Evolutionary conservation across 2,113 vertebrate genomes (phyloP).

Genomic region (Oostethus manadensis): DNA sequence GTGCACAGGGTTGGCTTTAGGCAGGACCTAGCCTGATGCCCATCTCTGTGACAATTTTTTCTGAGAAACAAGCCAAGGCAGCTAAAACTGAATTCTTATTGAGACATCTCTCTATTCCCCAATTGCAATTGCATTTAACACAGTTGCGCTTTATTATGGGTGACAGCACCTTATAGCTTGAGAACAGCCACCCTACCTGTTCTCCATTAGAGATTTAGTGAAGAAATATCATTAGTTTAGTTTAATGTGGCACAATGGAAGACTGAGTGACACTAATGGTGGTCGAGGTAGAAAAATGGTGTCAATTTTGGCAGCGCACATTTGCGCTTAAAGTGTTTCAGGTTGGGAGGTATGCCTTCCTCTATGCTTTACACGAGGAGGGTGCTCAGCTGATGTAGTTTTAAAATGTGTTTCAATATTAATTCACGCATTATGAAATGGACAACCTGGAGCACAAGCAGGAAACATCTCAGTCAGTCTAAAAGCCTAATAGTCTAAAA

Average conservation of each 20-base stretch:
- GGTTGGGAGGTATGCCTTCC: conserved; percentile 49
- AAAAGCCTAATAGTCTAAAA: no score
- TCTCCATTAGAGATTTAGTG: conserved; percentile 51
- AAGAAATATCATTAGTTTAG: conserved; percentile 69
- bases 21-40: conserved; percentile 54
- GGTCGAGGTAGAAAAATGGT: conserved; percentile 62
- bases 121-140: conserved; percentile 26
- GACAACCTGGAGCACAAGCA: conserved; percentile 28
- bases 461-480: conserved; percentile 43
- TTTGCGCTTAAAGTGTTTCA: conserved; percentile 67
- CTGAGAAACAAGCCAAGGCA: background rate
- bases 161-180: conserved; percentile 39
- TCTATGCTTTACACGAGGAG: conserved; percentile 24
- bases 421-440: conserved; percentile 28
- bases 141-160: conserved; percentile 18
- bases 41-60: conserved; percentile 9
- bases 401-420: conserved; percentile 50
- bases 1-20: conserved; percentile 31
- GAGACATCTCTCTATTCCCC: background rate
- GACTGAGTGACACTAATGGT: conserved; percentile 73
- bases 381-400: conserved; percentile 25
- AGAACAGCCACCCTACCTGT: conserved; percentile 44
- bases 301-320: conserved; percentile 67
- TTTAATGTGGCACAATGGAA: conserved; percentile 66
- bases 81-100: background rate